These are phyloP conservation scores for Vespertilio murinus DNA, from an alignment of 2,797 vertebrate species.

Conservation along the genomic window DNA sequence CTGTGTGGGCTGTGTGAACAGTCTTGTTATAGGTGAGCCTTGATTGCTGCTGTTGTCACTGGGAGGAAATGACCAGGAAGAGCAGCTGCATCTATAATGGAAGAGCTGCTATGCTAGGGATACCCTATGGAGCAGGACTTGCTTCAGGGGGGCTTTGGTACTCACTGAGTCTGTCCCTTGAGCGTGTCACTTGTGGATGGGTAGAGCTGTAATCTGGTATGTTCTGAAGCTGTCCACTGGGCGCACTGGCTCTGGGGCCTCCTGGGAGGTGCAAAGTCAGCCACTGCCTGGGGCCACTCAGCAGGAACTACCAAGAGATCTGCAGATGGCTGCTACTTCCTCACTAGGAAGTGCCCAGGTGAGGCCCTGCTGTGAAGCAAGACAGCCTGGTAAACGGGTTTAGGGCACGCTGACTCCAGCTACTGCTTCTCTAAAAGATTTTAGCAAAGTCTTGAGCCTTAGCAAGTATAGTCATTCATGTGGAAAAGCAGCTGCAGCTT, in stretches of 20 bases:
- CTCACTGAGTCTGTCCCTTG: neutral
- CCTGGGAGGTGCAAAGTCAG: neutral
- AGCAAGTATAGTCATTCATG: neutral
- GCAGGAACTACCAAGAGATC: neutral
- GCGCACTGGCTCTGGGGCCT: neutral
- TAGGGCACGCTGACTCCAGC: neutral
- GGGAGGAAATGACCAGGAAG: too few species aligned
- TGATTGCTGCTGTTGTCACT: neutral
- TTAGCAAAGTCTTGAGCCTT: neutral
- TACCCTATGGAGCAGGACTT: neutral
- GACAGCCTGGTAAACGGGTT: too few species aligned
- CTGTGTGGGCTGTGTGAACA: neutral
- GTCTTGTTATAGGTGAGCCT: neutral
- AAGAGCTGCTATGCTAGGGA: neutral
- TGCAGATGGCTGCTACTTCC: neutral
- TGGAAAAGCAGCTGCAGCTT: neutral
- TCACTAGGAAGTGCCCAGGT: neutral
- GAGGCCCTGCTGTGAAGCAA: neutral
- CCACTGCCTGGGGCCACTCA: neutral
- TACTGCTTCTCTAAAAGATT: neutral
- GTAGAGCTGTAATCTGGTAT: neutral
- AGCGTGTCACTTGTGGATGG: neutral
- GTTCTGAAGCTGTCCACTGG: neutral
- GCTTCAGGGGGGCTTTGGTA: neutral
- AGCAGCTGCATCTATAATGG: too few species aligned